Evolutionary conservation across 1,140 invertebrate genomes (phyloP).

Genomic region (Condylostylus longicornis): DNA sequence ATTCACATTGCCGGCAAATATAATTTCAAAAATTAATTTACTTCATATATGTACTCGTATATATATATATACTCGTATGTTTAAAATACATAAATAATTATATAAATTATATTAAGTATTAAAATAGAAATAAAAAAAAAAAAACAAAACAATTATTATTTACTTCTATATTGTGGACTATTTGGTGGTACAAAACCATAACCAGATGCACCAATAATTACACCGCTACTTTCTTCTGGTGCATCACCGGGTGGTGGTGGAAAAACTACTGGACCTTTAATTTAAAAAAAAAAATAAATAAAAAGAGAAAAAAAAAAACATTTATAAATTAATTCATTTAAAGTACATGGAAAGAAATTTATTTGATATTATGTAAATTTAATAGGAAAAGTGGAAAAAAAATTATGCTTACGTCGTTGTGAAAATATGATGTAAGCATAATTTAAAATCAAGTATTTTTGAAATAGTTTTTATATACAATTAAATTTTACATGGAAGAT

Average conservation of each 20-base stretch:
- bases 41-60: neutral
- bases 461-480: neutral
- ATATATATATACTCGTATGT: slow-evolving; percentile 7
- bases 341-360: no score
- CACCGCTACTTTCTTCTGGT: slow-evolving; percentile 28
- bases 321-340: neutral
- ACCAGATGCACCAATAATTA: slow-evolving; percentile 30
- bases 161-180: slow-evolving; percentile 30
- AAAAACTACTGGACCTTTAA: slow-evolving; percentile 28
- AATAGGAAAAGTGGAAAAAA: no score
- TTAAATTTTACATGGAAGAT: neutral
- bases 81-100: neutral
- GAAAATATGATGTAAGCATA: neutral
- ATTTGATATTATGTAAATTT: no score
- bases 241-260: slow-evolving; percentile 28
- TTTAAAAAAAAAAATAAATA: slow-evolving; percentile 1
- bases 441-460: neutral
- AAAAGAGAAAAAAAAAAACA: slow-evolving; percentile 1
- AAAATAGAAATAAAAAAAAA: neutral
- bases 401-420: no score
- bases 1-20: no score
- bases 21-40: no score
- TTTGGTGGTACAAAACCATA: slow-evolving; percentile 32
- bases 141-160: slow-evolving; percentile 7
- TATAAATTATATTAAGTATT: neutral